A percentile compares a stretch with the other conserved stretches of the same genome.
Conservation (phyloP, 2,797 vertebrate species). For the Dermochelys coriacea region DNA sequence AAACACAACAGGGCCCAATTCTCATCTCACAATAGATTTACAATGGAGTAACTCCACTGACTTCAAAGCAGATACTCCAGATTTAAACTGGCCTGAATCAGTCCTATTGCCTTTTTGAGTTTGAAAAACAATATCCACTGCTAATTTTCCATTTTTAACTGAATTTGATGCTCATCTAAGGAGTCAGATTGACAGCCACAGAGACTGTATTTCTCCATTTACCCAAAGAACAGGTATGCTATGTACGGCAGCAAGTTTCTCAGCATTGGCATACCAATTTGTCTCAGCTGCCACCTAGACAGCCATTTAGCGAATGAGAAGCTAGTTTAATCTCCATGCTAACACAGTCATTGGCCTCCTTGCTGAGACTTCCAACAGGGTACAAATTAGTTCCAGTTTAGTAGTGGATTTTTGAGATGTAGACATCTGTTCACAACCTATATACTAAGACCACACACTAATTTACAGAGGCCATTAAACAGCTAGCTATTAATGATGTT, state of each 20-base stretch:
- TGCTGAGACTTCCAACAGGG: slow-evolving; percentile 8
- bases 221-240: not conserved
- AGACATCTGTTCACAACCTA: slow-evolving; percentile 44
- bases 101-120: not conserved
- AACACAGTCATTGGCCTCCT: slow-evolving; percentile 36
- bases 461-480: not conserved
- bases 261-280: not conserved
- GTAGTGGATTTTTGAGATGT: slow-evolving; percentile 29
- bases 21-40: not conserved
- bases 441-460: slow-evolving; percentile 50
- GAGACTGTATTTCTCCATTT: slow-evolving; percentile 22
- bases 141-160: not conserved
- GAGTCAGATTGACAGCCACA: not conserved
- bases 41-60: not conserved
- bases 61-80: not conserved
- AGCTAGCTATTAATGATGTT: not conserved
- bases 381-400: slow-evolving; percentile 61
- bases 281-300: not conserved
- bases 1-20: not conserved
- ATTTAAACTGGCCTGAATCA: not conserved
- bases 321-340: slow-evolving; percentile 56
- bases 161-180: not conserved
- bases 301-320: slow-evolving; percentile 31
- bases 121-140: not conserved
- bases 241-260: not conserved